A percentile compares a stretch with the other conserved stretches of the same genome.
phyloP scores from a whole-genome alignment of 2,888 invertebrate species.

The Andrena trimmerana region DNA sequence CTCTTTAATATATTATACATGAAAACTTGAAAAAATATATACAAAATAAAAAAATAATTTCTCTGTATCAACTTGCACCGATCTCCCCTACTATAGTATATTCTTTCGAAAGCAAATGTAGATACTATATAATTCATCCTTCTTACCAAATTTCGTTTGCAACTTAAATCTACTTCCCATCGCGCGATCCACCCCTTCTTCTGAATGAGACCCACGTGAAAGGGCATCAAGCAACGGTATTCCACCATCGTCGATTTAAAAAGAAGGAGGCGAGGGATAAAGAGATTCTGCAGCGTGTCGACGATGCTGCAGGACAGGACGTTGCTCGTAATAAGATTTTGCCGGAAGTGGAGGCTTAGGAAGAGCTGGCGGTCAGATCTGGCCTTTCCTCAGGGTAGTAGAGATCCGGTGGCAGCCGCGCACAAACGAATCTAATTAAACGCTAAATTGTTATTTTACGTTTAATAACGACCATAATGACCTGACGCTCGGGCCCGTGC shows the following conservation, averaged over 20 bases:
- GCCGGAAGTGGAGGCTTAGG: conserved; percentile 60
- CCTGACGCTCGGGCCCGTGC: conserved; percentile 77
- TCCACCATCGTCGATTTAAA: background rate
- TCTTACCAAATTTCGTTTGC: too few species aligned
- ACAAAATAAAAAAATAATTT: too few species aligned
- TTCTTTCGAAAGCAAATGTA: too few species aligned
- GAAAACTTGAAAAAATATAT: too few species aligned
- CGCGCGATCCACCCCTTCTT: background rate
- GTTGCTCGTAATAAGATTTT: conserved; percentile 62
- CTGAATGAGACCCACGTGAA: background rate
- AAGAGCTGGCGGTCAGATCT: conserved; percentile 20
- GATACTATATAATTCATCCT: too few species aligned
- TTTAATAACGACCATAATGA: conserved; percentile 83
- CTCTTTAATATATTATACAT: too few species aligned
- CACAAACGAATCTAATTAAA: conserved; percentile 82
- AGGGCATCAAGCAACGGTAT: background rate
- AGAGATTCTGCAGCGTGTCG: background rate
- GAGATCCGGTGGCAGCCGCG: conserved; percentile 20
- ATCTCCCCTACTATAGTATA: too few species aligned
- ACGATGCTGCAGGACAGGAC: conserved; percentile 2
- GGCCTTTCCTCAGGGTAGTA: conserved; percentile 17
- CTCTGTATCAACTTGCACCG: too few species aligned
- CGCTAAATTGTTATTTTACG: conserved; percentile 83
- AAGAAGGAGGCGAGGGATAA: background rate
- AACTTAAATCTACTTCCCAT: too few species aligned